Percentiles rank a stretch among this genome's conserved stretches.
Evolutionary conservation across 2,797 vertebrate genomes (phyloP).

Genomic region (Tympanoctomys barrerae): DNA sequence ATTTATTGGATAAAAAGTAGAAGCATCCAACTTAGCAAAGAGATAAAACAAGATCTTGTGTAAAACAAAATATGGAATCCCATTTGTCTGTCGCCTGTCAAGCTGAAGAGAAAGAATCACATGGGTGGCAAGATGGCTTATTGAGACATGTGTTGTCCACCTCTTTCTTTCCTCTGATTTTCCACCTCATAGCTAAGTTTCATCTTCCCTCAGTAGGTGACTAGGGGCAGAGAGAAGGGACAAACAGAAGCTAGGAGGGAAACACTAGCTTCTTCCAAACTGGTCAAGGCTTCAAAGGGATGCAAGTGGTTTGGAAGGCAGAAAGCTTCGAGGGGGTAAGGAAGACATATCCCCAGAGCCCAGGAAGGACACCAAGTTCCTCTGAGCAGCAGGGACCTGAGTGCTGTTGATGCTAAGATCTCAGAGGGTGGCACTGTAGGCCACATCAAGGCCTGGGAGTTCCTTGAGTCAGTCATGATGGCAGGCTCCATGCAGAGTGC

Average conservation of each 20-base stretch:
- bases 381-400: neutral
- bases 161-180: neutral
- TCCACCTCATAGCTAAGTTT: neutral
- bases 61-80: neutral
- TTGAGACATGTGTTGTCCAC: neutral
- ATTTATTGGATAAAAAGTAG: neutral
- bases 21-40: neutral
- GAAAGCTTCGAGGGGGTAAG: neutral
- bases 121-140: fast-evolving
- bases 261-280: neutral
- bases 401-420: neutral
- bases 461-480: neutral
- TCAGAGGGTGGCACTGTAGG: neutral
- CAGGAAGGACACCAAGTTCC: neutral
- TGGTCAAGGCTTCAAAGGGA: neutral
- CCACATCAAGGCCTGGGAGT: too few relatives aligned
- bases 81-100: neutral
- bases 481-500: neutral
- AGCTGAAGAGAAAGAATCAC: neutral
- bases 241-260: neutral
- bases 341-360: neutral
- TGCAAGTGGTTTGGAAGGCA: neutral
- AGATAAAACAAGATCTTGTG: neutral
- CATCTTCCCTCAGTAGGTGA: neutral
- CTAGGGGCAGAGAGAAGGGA: neutral